phyloP scores from a whole-genome alignment of 2,113 vertebrate species.

The Ageneiosus marmoratus region DNA sequence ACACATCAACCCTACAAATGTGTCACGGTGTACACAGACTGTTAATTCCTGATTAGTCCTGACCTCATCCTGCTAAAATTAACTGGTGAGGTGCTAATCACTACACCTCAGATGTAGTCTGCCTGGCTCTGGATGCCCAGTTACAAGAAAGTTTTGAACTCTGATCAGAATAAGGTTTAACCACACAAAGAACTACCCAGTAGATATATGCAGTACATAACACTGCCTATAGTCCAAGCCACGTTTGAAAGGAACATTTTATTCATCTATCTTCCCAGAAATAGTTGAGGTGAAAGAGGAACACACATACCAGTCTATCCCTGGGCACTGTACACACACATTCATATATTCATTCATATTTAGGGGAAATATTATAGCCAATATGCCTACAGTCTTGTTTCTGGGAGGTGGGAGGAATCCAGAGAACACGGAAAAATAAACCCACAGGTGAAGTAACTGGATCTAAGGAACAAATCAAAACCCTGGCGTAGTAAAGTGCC shows the following conservation, averaged over 20 bases:
- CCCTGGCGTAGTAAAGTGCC: background rate
- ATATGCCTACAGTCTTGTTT: background rate
- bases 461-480: background rate
- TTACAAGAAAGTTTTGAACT: slow-evolving; percentile 55
- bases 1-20: slow-evolving; percentile 71
- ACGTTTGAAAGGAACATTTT: background rate
- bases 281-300: background rate
- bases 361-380: background rate
- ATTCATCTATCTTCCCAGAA: background rate
- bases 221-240: background rate
- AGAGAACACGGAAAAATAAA: background rate
- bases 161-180: slow-evolving; percentile 50
- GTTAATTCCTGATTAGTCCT: slow-evolving; percentile 84
- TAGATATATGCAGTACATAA: slow-evolving; percentile 13
- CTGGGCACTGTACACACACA: background rate
- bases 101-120: slow-evolving; percentile 62
- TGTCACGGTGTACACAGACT: slow-evolving; percentile 74
- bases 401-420: background rate
- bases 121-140: slow-evolving; percentile 52
- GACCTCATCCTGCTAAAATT: slow-evolving; percentile 80
- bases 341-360: background rate
- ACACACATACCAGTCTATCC: background rate
- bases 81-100: slow-evolving; percentile 81
- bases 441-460: background rate
- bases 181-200: slow-evolving; percentile 34